These are phyloP conservation scores for Amiota mariae DNA, from an alignment of 2,888 invertebrate species.

Conservation along the genomic window DNA sequence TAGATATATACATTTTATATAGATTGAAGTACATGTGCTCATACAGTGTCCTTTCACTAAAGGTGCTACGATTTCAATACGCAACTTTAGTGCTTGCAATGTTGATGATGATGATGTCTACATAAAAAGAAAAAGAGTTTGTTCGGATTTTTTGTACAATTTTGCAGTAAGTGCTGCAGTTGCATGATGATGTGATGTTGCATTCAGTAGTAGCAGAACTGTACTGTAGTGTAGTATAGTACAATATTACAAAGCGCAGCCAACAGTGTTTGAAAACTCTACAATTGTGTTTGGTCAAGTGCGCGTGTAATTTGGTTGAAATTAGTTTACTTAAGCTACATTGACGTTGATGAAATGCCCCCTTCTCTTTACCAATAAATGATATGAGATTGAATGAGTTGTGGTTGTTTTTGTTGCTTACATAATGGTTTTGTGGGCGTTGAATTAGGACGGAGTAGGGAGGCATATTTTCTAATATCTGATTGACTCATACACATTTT, in stretches of 20 bases:
- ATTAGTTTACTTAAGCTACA: slow-evolving; percentile 50
- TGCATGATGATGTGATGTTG: no score
- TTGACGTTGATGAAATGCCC: slow-evolving; percentile 19
- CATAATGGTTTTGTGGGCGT: not conserved
- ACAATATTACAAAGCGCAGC: no score
- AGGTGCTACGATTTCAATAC: not conserved
- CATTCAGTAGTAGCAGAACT: no score
- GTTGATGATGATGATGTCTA: no score
- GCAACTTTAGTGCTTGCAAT: no score
- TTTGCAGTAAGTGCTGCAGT: no score
- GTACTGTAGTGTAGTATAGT: no score
- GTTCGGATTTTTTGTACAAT: no score
- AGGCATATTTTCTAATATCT: no score
- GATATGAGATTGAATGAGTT: not conserved
- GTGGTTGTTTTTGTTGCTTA: not conserved
- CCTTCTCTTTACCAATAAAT: not conserved
- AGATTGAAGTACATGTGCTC: not conserved
- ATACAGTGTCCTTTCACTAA: slow-evolving; percentile 11
- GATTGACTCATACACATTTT: not conserved
- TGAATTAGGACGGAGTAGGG: no score
- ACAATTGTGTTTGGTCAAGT: slow-evolving; percentile 47
- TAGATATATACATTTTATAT: no score
- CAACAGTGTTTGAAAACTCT: slow-evolving; percentile 25
- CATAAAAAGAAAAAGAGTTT: no score
- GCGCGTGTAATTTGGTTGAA: slow-evolving; percentile 58